Evolutionary conservation across 2,797 vertebrate genomes (phyloP), one percentile per base, ranked within the genome.

Genomic region (Helicolenus hilgendorfi): DNA sequence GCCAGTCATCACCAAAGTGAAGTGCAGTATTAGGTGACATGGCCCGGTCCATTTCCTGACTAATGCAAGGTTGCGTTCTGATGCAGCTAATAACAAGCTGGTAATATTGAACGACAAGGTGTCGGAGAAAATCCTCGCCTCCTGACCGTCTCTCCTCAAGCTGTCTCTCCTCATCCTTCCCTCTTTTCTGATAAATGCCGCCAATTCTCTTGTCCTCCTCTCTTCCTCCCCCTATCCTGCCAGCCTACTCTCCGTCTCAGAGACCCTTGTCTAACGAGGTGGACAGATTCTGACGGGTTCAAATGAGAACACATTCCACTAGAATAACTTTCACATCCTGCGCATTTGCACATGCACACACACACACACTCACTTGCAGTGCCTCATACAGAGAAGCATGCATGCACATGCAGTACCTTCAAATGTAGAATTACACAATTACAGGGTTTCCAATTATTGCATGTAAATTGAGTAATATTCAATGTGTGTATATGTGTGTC

Each of bases 281-380:
- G 80, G 79, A 93, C 89, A 84, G 78, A 86, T 85, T 91, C 69
- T 91, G 91, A 87, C 69, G 62, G 79, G 75, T 93, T 89, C 83
- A 95, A 94, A 94, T 89, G 85, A 89, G 93, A 93, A 93, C 93
- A 95, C 90, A 94, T 95, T 96, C 89, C 91, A 92, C 72, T 77
- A 89, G 88, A 95, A 94, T 89, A 94, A 95, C 93, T 92, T 88
- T 82, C 73, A 76, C 24, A 77, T 80, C 70, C 26, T 33, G 45
- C 38, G 35, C 56, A 81, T 80, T 84, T 72, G 70, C 64, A 35
- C 62, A 31, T 11, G 15, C 33, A 11, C 7, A 11, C 33, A n/a
- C 69, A 4, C 36, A 59, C 62, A 20, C 49, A 49, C 63, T 58
- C 45, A 67, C 71, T 15, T 8, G 36, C 26, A 33, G 7, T 38